These are phyloP conservation scores for Sylvietta virens DNA, from an alignment of 2,113 vertebrate genomes.

Conservation along the genomic window DNA sequence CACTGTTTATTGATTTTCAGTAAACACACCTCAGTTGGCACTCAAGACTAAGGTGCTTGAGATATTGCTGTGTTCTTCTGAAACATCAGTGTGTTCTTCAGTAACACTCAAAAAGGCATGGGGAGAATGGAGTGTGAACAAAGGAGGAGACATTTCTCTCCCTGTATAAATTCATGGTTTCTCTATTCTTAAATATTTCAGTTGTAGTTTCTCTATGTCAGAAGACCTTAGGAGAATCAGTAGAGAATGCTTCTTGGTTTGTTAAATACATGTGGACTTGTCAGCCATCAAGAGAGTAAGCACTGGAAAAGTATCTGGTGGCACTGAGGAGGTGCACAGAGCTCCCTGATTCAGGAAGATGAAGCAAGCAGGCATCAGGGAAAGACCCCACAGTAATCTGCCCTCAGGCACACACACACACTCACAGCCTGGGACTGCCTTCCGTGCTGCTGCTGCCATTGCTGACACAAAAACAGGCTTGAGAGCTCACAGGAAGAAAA, in stretches of 20 bases:
- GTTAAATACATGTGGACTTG: not conserved
- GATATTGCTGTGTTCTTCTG: not conserved
- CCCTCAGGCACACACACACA: accelerated
- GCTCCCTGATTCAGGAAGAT: not conserved
- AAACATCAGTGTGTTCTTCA: not conserved
- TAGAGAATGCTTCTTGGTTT: not conserved
- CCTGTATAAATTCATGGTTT: not conserved
- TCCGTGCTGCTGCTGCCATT: not conserved
- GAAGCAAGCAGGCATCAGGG: not conserved
- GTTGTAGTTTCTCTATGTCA: not conserved
- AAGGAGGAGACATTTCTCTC: not conserved
- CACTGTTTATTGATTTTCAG: not conserved
- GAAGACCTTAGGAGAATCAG: not conserved
- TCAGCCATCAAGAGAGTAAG: not conserved
- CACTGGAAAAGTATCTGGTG: not conserved
- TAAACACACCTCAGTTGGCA: not conserved
- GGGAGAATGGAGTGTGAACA: not conserved
- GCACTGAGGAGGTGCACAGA: not conserved
- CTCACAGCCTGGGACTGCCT: accelerated
- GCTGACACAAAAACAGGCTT: accelerated
- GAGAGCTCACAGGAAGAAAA: not conserved
- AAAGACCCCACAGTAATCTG: not conserved
- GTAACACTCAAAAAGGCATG: not conserved
- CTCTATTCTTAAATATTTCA: not conserved
- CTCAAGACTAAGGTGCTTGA: not conserved